Base-by-base conservation (phyloP, 1,140 invertebrate genomes). In the Lucilia cuprina region DNA sequence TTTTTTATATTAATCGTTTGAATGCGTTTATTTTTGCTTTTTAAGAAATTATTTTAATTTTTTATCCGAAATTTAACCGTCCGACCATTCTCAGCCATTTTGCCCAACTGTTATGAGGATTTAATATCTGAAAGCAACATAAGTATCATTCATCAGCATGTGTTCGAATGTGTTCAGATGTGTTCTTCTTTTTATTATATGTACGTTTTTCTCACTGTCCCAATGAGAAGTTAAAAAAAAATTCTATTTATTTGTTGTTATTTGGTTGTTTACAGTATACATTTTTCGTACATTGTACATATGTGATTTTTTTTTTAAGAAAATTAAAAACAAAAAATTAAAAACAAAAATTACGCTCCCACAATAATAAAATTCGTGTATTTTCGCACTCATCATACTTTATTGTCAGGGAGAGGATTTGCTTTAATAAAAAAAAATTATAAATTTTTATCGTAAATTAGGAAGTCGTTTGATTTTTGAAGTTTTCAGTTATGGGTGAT, bases 51-150 rank as follows among this genome's bases (percentile, higher is more conserved):
- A 41, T 41, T 41, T 21, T 74, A 7, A 30, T 77, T 49, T 80
- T 80, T 49, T 21, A n/a, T 21, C 41, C 47, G 77, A 19, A 41
- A 49, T 14, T 78, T n/a, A 17, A 80, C 77, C 77, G 77, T 80
- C 77, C 77, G 77, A 49, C n/a, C 8, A n/a, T 30, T 17, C 47
- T 80, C 17, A 25, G 47, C 41, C 77, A 80, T 80, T 80, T 80
- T 80, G 77, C 5, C 77, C 77, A 80, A 80, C 41, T 80, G 77
- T 49, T 49, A 21, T 49, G n/a, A 21, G 8, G 4, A 49, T 49
- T 49, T 80, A 0, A 4, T 70, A 70, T 70, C 17, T 14, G 13
- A 21, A 70, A 70, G 19, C 65, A 70, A 21, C 65, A 70, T 70
- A 70, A 70, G 50, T 60, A 17, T 60, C 50, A 60, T 14, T 19